Conservation (phyloP, 1,140 invertebrate genomes). For the Caenorhabditis latens region DNA sequence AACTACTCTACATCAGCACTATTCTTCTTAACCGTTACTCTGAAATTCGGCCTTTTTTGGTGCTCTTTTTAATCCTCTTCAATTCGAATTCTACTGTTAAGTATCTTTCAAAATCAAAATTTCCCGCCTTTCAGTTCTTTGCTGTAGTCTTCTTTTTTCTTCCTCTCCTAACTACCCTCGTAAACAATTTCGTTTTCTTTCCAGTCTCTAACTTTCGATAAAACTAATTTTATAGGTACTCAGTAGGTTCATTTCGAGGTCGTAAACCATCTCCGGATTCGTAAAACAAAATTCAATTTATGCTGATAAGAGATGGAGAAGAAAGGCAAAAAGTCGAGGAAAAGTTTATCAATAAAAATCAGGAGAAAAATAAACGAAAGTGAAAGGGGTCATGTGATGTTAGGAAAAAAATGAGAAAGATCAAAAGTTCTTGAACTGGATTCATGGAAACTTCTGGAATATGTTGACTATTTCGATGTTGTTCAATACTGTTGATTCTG, state of each 20-base stretch:
- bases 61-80: no score
- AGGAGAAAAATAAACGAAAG: conserved; percentile 4
- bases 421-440: background rate
- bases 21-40: no score
- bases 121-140: no score
- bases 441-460: no score
- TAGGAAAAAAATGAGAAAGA: background rate
- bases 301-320: conserved; percentile 1
- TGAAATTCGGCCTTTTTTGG: no score
- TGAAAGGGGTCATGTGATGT: background rate
- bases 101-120: no score
- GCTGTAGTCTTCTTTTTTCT: no score
- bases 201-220: no score
- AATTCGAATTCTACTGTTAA: no score
- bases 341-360: conserved; percentile 43
- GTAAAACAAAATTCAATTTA: conserved; percentile 41
- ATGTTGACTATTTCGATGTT: background rate
- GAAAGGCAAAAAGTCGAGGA: background rate
- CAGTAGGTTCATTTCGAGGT: conserved; percentile 36
- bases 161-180: no score
- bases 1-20: no score
- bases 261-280: conserved; percentile 52
- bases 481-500: background rate
- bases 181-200: no score
- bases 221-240: background rate